Evolutionary conservation across 1,140 invertebrate genomes (phyloP), one percentile per base, ranked within the genome.

Genomic region (Oppia nitens): DNA sequence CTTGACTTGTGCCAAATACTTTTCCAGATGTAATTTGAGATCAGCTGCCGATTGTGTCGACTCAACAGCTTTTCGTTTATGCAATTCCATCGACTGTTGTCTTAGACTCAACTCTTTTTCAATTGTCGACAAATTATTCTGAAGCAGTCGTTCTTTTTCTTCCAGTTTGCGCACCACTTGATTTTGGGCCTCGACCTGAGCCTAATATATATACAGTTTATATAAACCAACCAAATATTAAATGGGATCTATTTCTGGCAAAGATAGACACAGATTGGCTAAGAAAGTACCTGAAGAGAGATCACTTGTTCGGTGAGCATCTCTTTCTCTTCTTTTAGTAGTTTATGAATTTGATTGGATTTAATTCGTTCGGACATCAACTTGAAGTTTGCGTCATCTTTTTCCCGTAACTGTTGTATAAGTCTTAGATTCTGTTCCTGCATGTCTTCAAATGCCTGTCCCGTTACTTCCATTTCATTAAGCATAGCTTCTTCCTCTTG

Each of bases 381-480:
- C 73, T 98, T 98, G 68, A 99, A 97, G 73, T 98, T 98, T 2
- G 94, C 93, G 70, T 99, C 94, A 71, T 98, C 95, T 68, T 98
- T 98, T 70, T 98, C 94, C 2, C 90, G 75, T 20, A 98, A 73
- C 71, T 98, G 93, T 66, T 97, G 91, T 53, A 98, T 87, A 12
- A 98, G 76, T 27, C 94, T 75, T 0, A 88, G 89, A 74, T 98
- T 98, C 72, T 98, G 92, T 68, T 98, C 93, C 72, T 98, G 93
- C 91, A 98, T 96, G 68, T 98, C 93, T 73, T 98, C 94, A 70
- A 96, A 98, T 0, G 95, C 95, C 73, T 96, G 92, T 0, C 94
- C 94, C 0, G 93, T 99, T 0, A 97, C 91, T 72, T 99, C 96
- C 88, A 98, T 96, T 73, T 99, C 96, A 69, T 92, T 96, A 2